Conservation (phyloP, 2,888 invertebrate genomes). For the Ramazzottius varieornatus region DNA sequence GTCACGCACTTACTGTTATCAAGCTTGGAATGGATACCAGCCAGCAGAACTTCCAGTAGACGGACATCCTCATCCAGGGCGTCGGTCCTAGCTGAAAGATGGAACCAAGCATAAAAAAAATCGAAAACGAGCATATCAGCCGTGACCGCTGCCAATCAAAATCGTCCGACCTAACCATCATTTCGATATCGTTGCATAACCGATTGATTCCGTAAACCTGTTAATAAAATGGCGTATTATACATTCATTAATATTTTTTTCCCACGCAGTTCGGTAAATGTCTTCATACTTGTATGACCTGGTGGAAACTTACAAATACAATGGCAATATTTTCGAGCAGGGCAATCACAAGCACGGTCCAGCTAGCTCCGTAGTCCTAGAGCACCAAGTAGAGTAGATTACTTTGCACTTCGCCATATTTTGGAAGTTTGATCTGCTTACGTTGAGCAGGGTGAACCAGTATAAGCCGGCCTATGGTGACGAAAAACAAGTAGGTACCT, state of each 20-base stretch:
- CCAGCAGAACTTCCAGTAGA: constrained; percentile 1
- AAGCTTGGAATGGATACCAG: background rate
- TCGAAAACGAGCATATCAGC: no score
- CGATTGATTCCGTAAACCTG: background rate
- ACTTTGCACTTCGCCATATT: background rate
- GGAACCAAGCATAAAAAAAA: no score
- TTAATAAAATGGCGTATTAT: no score
- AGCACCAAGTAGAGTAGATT: background rate
- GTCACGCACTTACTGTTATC: background rate
- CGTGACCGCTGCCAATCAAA: no score
- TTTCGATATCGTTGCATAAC: background rate
- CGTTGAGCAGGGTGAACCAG: constrained; percentile 1
- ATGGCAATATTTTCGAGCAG: background rate
- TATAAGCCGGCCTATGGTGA: background rate
- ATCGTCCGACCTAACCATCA: no score
- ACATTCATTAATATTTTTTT: no score
- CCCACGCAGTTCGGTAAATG: no score
- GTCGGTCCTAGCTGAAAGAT: background rate
- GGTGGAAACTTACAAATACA: background rate
- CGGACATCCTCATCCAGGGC: background rate
- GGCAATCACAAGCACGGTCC: background rate
- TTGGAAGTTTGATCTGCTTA: background rate
- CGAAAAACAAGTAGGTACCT: background rate
- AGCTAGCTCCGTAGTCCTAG: background rate
- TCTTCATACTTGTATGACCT: no score